Evolutionary conservation across 2,113 vertebrate genomes (phyloP).

Genomic region (Catagonus wagneri): DNA sequence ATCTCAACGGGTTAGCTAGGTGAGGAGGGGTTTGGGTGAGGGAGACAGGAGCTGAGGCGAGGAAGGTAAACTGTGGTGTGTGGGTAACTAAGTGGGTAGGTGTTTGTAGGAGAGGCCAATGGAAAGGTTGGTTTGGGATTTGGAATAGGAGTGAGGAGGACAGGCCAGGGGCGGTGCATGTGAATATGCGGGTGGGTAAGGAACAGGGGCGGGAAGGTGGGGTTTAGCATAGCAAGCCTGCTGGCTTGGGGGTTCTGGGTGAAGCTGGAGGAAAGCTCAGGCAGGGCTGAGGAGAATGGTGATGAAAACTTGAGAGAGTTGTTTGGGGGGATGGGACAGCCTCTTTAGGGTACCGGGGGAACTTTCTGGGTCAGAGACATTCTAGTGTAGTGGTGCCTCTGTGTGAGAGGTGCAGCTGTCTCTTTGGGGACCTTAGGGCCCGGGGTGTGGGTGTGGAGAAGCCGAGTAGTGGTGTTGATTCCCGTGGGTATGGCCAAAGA

Average conservation of each 20-base stretch:
- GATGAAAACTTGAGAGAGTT: neutral
- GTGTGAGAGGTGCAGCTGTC: fast-evolving
- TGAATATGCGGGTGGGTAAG: neutral
- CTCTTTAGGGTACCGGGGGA: neutral
- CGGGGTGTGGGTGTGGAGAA: neutral
- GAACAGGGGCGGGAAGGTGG: neutral
- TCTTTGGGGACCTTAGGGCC: neutral
- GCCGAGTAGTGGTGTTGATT: neutral
- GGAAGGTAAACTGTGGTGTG: neutral
- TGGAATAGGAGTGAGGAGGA: neutral
- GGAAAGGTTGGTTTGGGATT: neutral
- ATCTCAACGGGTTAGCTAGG: neutral
- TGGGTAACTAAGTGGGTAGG: neutral
- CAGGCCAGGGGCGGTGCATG: neutral
- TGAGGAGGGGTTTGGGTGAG: neutral
- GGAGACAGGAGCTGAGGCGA: neutral
- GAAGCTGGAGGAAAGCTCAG: neutral
- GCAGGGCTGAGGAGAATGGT: neutral
- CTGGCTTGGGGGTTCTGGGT: neutral
- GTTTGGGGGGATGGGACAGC: neutral
- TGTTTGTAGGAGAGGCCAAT: neutral
- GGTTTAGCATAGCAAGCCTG: neutral
- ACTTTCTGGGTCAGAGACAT: neutral
- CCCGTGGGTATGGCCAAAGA: neutral
- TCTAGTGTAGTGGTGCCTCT: neutral